A percentile compares a stretch with the other conserved stretches of the same genome.
These are phyloP conservation scores for Monoplex corrugatus DNA, from an alignment of 2,888 invertebrate genomes.

Conservation along the genomic window DNA sequence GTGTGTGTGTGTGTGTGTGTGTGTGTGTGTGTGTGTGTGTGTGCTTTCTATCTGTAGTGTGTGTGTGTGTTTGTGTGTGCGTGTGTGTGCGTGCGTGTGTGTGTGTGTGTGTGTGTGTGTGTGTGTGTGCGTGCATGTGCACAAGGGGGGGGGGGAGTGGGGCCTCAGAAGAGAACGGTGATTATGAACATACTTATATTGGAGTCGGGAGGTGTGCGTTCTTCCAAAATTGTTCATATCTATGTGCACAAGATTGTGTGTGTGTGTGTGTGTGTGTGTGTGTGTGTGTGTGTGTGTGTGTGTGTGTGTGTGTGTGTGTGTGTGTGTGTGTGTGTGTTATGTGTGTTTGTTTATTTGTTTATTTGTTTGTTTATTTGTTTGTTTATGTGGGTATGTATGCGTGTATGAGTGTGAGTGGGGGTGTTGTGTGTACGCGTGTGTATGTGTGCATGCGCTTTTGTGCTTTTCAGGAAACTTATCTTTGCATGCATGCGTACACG, in stretches of 20 bases:
- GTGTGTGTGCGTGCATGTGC: neutral
- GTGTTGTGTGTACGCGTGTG: neutral
- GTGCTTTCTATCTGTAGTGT: neutral
- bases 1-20: neutral
- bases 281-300: neutral
- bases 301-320: neutral
- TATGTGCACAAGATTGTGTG: too few relatives aligned
- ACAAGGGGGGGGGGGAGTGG: too few relatives aligned
- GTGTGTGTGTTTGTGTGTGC: neutral
- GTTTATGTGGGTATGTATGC: neutral
- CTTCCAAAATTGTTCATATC: too few relatives aligned
- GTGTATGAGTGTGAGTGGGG: slow-evolving; percentile 7
- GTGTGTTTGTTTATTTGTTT: neutral
- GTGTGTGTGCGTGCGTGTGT: slow-evolving; percentile 17
- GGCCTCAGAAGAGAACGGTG: too few relatives aligned
- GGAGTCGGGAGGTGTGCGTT: too few relatives aligned
- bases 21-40: neutral
- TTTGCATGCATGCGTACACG: neutral
- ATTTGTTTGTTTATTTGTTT: neutral
- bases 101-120: slow-evolving; percentile 4
- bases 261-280: too few relatives aligned
- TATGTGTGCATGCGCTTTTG: neutral
- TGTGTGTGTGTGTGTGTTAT: neutral
- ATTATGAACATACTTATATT: too few relatives aligned
- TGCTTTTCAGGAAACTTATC: too few relatives aligned